Base-by-base conservation (phyloP, 2,797 vertebrate genomes). In the Myotis pilosus region DNA sequence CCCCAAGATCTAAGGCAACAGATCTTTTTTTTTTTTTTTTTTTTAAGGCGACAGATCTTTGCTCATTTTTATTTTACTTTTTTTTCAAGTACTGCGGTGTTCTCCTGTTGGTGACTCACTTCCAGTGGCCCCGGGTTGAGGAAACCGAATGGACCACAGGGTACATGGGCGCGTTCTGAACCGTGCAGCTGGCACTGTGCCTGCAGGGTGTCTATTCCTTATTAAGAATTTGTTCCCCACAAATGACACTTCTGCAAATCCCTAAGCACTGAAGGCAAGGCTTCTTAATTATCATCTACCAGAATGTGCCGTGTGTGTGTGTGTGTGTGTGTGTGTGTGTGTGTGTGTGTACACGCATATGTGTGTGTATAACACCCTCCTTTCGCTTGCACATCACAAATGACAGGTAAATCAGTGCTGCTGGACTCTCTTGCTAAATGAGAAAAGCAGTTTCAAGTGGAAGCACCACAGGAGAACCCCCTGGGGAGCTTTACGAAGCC, bases 71-170 rank as follows among this genome's bases (percentile, higher is more conserved):
- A 28, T 64, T 30, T 47, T 33, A 89, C 23, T 11, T 81, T 89
- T 82, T 82, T 72, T 84, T 75, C 53, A 90, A 36, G 78, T 84
- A 92, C 57, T 69, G 55, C 49, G 96, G 74, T 49, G 64, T 92
- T 92, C 81, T 28, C 44, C 72, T 82, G 8, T 83, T 36, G 91
- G 22, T 95, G 95, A 96, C 94, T 96, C 62, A 95, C 66, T 44
- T 89, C 75, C 90, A 64, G 53, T 20, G 55, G 80, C 81, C 75
- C 74, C 89, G 53, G 93, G 92, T 92, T 94, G 90, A 94, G 68
- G 97, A 82, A 97, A 75, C 41, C 44, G 47, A 71, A 74, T 60
- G 80, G 93, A 76, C 44, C 91, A 78, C 94, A 89, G 92, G 93
- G 62, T 80, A 7, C 23, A 57, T 22, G 87, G 25, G 44, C n/a